Conservation (phyloP, 2,888 invertebrate genomes). For the Matsumyia berberina region DNA sequence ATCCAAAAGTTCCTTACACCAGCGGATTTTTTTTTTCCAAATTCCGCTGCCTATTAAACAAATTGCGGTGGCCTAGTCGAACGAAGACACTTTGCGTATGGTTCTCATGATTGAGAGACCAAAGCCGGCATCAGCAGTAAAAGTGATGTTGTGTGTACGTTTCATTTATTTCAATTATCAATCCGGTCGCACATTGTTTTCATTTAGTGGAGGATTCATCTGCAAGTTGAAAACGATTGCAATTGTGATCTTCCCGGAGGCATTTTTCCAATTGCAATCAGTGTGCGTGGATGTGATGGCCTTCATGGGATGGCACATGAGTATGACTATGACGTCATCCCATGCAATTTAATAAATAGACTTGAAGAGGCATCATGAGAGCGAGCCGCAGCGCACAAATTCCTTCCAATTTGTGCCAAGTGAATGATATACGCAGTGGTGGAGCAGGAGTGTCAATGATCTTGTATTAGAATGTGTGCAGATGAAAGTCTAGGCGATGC, state of each 20-base stretch:
- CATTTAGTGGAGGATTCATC: conserved; percentile 35
- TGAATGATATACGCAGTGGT: conserved; percentile 25
- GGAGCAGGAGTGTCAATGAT: conserved; percentile 53
- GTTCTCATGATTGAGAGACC: conserved; percentile 42
- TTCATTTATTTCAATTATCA: conserved; percentile 67
- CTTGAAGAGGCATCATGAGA: background rate
- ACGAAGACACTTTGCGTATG: conserved; percentile 26
- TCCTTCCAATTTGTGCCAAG: conserved; percentile 53
- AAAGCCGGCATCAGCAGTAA: background rate
- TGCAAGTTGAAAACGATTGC: conserved; percentile 32
- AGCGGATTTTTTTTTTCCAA: background rate
- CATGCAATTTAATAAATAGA: conserved; percentile 41
- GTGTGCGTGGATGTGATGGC: conserved; percentile 45
- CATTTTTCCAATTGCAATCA: conserved; percentile 39
- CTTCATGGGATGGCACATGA: conserved; percentile 32
- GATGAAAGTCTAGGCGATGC: background rate
- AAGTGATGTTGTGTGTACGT: conserved; percentile 26
- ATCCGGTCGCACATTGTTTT: conserved; percentile 61
- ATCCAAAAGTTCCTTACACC: conserved; percentile 2
- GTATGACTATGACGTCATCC: conserved; percentile 61
- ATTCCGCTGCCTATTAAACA: conserved; percentile 67
- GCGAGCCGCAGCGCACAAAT: conserved; percentile 29
- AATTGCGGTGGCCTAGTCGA: conserved; percentile 46
- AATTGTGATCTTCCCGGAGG: conserved; percentile 50
- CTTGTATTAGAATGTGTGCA: conserved; percentile 30